A percentile compares a stretch with the other conserved stretches of the same genome.
phyloP scores from a whole-genome alignment of 1,140 invertebrate genomes.

The Ooceraea biroi region DNA sequence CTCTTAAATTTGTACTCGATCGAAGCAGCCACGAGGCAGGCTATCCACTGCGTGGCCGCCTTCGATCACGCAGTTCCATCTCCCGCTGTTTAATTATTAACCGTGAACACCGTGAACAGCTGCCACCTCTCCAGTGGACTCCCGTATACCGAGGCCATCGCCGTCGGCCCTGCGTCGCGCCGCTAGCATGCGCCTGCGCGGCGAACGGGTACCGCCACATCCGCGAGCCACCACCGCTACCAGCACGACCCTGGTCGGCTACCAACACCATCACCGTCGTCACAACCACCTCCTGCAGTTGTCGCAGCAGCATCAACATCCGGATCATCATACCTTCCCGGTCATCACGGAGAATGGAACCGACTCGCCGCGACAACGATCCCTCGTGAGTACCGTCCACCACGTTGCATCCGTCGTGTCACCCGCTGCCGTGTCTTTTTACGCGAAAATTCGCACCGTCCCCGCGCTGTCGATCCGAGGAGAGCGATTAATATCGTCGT shows the following conservation, averaged over 20 bases:
- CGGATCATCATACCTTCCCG: slow-evolving; percentile 78
- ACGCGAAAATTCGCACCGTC: no score
- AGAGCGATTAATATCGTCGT: no score
- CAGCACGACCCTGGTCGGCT: slow-evolving; percentile 78
- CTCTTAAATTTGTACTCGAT: background rate
- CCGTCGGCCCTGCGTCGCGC: slow-evolving; percentile 84
- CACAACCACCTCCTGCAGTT: slow-evolving; percentile 70
- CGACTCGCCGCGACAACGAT: slow-evolving; percentile 81
- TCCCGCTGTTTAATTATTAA: slow-evolving; percentile 36
- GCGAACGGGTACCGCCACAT: slow-evolving; percentile 76
- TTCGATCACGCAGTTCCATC: background rate
- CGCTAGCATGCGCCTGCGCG: slow-evolving; percentile 83
- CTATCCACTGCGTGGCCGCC: background rate
- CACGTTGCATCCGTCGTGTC: background rate
- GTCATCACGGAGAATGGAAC: slow-evolving; percentile 83
- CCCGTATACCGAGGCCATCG: slow-evolving; percentile 83
- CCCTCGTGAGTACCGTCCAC: slow-evolving; percentile 72
- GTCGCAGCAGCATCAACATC: slow-evolving; percentile 70
- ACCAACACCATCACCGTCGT: slow-evolving; percentile 77
- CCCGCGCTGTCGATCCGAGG: no score
- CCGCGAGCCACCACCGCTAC: slow-evolving; percentile 65
- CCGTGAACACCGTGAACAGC: slow-evolving; percentile 1
- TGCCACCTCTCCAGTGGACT: slow-evolving; percentile 70
- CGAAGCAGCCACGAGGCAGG: background rate
- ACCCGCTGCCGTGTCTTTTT: no score